Evolutionary conservation across 2,888 invertebrate genomes (phyloP).

Genomic region (Petrolisthes cinctipes): DNA sequence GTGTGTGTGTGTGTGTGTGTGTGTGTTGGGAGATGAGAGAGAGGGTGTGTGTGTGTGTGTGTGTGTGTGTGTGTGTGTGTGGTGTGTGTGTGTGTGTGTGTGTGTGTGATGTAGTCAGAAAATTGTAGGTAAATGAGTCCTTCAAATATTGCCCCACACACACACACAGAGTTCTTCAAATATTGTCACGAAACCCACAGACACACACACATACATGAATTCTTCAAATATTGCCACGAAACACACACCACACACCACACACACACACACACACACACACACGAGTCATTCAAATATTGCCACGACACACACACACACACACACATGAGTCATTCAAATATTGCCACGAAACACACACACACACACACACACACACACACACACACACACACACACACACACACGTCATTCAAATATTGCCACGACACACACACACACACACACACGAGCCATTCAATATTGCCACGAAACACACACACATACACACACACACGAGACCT

Average conservation of each 20-base stretch:
- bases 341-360: no score
- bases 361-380: background rate
- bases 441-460: background rate
- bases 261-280: background rate
- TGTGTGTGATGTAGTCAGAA: no score
- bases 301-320: constrained; percentile 6
- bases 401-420: background rate
- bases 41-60: no score
- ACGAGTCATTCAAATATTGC: background rate
- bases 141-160: no score
- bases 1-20: no score
- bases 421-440: background rate
- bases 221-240: background rate
- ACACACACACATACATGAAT: background rate
- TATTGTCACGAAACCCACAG: background rate
- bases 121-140: no score
- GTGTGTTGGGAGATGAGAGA: no score
- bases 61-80: no score
- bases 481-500: background rate
- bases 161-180: no score
- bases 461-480: background rate
- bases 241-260: no score
- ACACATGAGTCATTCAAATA: no score
- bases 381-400: background rate
- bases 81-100: no score